phyloP scores from a whole-genome alignment of 1,140 invertebrate species.

The Ips nitidus region DNA sequence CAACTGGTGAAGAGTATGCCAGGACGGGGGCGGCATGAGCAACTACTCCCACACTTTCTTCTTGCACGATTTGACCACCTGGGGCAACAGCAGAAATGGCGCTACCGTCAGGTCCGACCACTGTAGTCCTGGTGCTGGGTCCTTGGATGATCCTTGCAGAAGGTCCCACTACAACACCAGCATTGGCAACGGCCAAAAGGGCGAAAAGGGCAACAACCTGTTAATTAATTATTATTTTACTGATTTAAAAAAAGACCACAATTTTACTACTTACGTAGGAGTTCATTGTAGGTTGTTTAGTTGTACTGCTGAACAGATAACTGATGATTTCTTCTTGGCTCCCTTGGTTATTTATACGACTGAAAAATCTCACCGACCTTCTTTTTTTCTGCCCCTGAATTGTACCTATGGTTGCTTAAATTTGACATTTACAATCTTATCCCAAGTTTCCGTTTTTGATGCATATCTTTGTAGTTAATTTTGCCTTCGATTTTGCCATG shows the following conservation, averaged over 20 bases:
- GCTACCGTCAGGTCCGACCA: conserved; percentile 43
- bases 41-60: conserved; percentile 32
- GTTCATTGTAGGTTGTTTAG: not conserved
- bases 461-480: no score
- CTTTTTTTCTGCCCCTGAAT: no score
- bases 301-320: not conserved
- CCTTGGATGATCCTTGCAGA: conserved; percentile 41
- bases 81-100: conserved; percentile 38
- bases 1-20: not conserved
- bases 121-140: conserved; percentile 38
- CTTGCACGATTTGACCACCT: conserved; percentile 40
- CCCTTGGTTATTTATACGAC: no score
- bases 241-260: conserved; percentile 3
- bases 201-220: conserved; percentile 12
- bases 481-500: no score
- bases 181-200: conserved; percentile 30
- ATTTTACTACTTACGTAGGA: not conserved
- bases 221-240: not conserved
- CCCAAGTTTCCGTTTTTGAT: no score
- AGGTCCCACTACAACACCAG: conserved; percentile 34
- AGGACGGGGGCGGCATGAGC: conserved; percentile 27
- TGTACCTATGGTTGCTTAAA: no score
- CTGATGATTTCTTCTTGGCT: not conserved
- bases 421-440: no score
- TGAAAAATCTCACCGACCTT: no score